Evolutionary conservation across 2,797 vertebrate genomes (phyloP), one percentile per base, ranked within the genome.

Genomic region (Calcarius lapponicus): DNA sequence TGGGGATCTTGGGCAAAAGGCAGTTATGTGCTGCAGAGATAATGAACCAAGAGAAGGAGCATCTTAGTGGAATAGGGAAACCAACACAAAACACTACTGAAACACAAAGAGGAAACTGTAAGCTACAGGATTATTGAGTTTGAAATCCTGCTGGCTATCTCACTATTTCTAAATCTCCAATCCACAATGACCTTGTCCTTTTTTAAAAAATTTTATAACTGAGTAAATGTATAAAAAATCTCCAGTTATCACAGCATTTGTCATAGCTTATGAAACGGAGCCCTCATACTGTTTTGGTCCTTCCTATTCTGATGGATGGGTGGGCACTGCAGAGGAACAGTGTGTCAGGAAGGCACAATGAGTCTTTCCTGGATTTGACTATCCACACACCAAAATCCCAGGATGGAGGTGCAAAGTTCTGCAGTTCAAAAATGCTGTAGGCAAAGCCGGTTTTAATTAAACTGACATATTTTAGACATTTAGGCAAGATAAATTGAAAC

Each of bases 261-360:
- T 28, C 80, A 48, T 3, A 84, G 42, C 45, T 61, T 28, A 14
- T 18, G 17, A 34, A 66, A 80, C 36, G 81, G 34, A 74, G 29
- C 29, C 66, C 16, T 47, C 53, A 29, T 17, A 18, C 43, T 47
- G 16, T 32, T 80, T 43, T 54, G 11, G 9, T 51, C 43, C 53
- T 65, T 69, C 28, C 47, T 18, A 4, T 29, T 69, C 31, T 29
- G 10, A 83, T 9, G 38, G 31, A 48, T 7, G 15, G 48, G 40
- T 4, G 21, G 25, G 42, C 54, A 70, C n/a, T 51, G 38, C 26
- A 90, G 26, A 58, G n/a, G 45, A 91, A 70, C 13, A 18, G 62
- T 1, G 0, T 11, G 34, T 29, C 32, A 69, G n/a, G 43, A 72
- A 70, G 25, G 16, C 15, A 70, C 34, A 62, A 9, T 1, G 1